Evolutionary conservation across 2,888 invertebrate genomes (phyloP).

Genomic region (Zeuzera pyrina): DNA sequence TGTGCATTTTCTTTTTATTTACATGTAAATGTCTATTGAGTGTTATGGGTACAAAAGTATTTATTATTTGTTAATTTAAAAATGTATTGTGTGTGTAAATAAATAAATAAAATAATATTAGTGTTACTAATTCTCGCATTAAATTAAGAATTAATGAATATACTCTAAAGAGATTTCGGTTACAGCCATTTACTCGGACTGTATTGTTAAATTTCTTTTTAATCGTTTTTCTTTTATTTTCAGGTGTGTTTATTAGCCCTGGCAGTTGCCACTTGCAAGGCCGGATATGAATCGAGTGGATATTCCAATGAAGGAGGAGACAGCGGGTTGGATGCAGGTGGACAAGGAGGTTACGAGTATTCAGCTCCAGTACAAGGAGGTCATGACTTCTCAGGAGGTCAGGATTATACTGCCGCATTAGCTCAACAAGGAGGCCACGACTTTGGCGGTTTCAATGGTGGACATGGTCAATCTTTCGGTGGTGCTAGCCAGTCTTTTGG

Average conservation of each 20-base stretch:
- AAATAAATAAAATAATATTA: too few species aligned
- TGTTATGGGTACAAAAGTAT: too few species aligned
- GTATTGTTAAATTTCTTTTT: background rate
- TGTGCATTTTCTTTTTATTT: too few species aligned
- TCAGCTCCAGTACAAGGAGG: constrained; percentile 18
- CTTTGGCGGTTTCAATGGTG: constrained; percentile 15
- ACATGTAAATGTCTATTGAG: too few species aligned
- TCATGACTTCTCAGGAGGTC: constrained; percentile 24
- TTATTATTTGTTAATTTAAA: too few species aligned
- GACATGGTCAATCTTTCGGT: constrained; percentile 2
- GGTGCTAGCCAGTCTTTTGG: background rate
- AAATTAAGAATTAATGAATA: too few species aligned
- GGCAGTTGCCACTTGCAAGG: constrained; percentile 58
- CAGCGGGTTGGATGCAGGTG: constrained; percentile 13
- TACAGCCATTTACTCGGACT: too few species aligned
- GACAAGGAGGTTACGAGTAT: constrained; percentile 17
- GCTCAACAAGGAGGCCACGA: constrained; percentile 24
- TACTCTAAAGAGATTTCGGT: background rate
- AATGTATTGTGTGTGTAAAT: too few species aligned
- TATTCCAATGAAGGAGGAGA: constrained; percentile 26
- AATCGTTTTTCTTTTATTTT: constrained; percentile 19
- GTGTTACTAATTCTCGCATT: too few species aligned
- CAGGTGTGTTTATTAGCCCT: constrained; percentile 57
- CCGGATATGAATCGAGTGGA: constrained; percentile 33
- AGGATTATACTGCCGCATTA: constrained; percentile 25